Base-by-base conservation (phyloP, 2,888 invertebrate genomes). In the Pocota personata region DNA sequence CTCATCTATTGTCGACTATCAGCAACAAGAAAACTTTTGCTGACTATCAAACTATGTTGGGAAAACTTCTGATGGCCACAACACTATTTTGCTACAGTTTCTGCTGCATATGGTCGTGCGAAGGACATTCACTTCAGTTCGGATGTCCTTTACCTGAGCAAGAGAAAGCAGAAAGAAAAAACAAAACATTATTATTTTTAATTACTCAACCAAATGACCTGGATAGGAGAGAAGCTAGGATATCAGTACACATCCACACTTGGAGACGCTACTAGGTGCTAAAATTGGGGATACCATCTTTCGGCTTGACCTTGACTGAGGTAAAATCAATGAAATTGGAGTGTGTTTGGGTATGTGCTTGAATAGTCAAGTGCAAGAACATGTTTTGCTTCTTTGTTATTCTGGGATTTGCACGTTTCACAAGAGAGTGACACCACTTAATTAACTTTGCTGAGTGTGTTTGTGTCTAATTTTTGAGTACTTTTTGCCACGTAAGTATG, bases 141-240 rank as follows among this genome's bases (percentile, higher is more conserved):
- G 4, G 52, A 27, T 76, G 55, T 64, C 69, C 73, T 73, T 67
- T 55, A 46, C 71, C 76, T 82, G 50, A 8, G 57, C n/a, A n/a
- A n/a, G 6, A 57, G 24, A 66, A 10, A 50, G 12, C 27, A 55
- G 32, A 10, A 43, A 10, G 43, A 1, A 55, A 16, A 73, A 69
- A 57, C 43, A 48, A 66, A 46, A 55, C 16, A 60, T 40, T 40
- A 67, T 79, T 83, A 83, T 60, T 83, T 83, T 83, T 83, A 83
- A 83, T 83, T 78, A 73, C 79, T 48, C 60, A 67, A 46, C 60
- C 35, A 62, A 40, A 46, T 76, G 67, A 69, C 67, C 69, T 82
- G 66, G 27, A 48, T 40, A 46, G 40, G 50, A 16, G 35, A 48
- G 27, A 32, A n/a, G n/a, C 21, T 14, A 27, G 37, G 7, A 5